Percentiles rank a stretch among this genome's conserved stretches.
Evolutionary conservation across 2,113 vertebrate species (phyloP).

Genomic region (Semnopithecus entellus): DNA sequence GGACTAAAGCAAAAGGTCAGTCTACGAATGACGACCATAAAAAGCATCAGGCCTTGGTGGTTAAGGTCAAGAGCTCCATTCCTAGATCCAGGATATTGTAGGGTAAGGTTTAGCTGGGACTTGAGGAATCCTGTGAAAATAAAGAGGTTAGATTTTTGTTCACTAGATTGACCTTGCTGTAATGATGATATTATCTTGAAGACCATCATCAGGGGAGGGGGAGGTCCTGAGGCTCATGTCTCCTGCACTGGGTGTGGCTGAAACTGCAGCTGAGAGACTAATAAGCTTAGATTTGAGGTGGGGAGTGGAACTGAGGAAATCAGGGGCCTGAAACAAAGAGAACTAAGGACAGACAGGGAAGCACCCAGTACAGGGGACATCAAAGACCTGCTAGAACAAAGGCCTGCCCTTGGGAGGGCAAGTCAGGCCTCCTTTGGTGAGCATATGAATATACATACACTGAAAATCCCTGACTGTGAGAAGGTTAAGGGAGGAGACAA

Average conservation of each 20-base stretch:
- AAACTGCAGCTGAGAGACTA: fast-evolving
- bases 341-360: background rate
- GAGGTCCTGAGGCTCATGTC: background rate
- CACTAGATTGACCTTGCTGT: background rate
- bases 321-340: background rate
- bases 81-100: background rate
- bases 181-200: background rate
- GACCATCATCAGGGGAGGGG: fast-evolving
- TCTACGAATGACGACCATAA: background rate
- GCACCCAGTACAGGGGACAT: background rate
- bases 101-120: fast-evolving
- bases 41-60: background rate
- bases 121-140: background rate
- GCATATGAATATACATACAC: background rate
- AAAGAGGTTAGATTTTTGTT: background rate
- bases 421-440: background rate
- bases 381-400: background rate
- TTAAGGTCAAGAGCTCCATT: background rate
- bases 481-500: slow-evolving; percentile 18
- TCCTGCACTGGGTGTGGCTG: fast-evolving
- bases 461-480: background rate
- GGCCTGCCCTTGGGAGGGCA: background rate
- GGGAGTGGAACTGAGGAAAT: background rate
- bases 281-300: background rate
- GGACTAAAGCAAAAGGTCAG: background rate